phyloP scores from a whole-genome alignment of 1,140 invertebrate genomes.

The Drosophila parabipectinata region DNA sequence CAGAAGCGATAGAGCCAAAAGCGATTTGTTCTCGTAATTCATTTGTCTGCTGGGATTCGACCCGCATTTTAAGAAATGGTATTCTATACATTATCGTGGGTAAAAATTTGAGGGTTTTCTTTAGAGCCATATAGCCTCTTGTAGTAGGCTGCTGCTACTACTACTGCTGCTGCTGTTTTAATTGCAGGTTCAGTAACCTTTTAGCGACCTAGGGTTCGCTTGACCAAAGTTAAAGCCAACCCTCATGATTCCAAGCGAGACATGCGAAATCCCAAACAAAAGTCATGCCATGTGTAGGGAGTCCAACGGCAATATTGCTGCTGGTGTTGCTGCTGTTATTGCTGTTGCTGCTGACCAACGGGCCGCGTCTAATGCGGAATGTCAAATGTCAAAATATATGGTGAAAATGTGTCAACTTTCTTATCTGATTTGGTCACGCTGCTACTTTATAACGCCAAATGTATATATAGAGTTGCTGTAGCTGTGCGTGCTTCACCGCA shows the following conservation, averaged over 20 bases:
- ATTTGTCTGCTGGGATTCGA: constrained; percentile 48
- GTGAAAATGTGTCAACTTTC: constrained; percentile 84
- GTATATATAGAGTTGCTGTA: constrained; percentile 40
- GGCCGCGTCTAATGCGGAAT: constrained; percentile 83
- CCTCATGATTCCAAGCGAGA: constrained; percentile 63
- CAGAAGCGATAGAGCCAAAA: constrained; percentile 6
- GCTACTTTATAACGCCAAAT: constrained; percentile 83
- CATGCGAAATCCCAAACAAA: constrained; percentile 78
- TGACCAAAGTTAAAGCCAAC: constrained; percentile 51
- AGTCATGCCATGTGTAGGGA: constrained; percentile 52
- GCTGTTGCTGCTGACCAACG: constrained; percentile 65
- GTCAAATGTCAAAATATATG: constrained; percentile 84
- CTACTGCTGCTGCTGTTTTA: constrained; percentile 53
- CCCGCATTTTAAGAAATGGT: constrained; percentile 47
- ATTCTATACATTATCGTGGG: neutral
- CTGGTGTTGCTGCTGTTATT: neutral
- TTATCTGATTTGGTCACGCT: constrained; percentile 84
- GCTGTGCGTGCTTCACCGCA: constrained; percentile 80
- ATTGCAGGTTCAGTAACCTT: constrained; percentile 81
- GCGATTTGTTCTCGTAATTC: constrained; percentile 57
- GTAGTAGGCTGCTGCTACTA: constrained; percentile 1
- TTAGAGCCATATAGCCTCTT: constrained; percentile 26
- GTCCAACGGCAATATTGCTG: constrained; percentile 1
- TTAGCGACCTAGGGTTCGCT: constrained; percentile 55
- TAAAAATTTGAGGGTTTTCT: constrained; percentile 9